A percentile compares a stretch with the other conserved stretches of the same genome.
These are phyloP conservation scores for Spea bombifrons DNA, from an alignment of 2,113 vertebrate species.

Conservation along the genomic window DNA sequence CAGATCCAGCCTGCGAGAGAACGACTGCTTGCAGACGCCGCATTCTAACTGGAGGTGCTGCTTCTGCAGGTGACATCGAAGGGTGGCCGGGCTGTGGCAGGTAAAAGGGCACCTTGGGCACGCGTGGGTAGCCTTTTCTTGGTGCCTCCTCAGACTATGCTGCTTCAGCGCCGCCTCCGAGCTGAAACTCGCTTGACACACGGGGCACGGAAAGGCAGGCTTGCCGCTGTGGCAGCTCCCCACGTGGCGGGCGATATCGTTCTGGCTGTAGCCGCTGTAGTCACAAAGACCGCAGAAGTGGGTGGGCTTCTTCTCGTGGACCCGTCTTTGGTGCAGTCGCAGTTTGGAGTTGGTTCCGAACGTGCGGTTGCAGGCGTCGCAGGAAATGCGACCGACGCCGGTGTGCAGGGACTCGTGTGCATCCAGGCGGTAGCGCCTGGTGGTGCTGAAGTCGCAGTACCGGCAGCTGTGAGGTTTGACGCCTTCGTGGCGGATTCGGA, in stretches of 20 bases:
- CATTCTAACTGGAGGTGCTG: slow-evolving; percentile 74
- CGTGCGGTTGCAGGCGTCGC: slow-evolving; percentile 75
- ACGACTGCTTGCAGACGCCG: slow-evolving; percentile 69
- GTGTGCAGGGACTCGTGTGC: slow-evolving; percentile 91
- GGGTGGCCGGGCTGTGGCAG: slow-evolving; percentile 69
- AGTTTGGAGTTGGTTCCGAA: slow-evolving; percentile 88
- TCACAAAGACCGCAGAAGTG: slow-evolving; percentile 87
- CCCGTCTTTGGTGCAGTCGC: slow-evolving; percentile 79
- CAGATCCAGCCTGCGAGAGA: slow-evolving; percentile 65
- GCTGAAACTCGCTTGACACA: slow-evolving; percentile 82
- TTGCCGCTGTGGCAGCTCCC: slow-evolving; percentile 83
- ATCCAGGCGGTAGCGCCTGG: slow-evolving; percentile 81
- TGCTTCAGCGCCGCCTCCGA: slow-evolving; percentile 85
- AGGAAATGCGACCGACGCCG: slow-evolving; percentile 80
- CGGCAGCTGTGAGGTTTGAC: slow-evolving; percentile 73
- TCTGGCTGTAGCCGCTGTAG: slow-evolving; percentile 82
- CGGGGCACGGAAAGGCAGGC: slow-evolving; percentile 68
- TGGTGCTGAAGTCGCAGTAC: slow-evolving; percentile 86
- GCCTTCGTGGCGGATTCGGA: slow-evolving; percentile 79
- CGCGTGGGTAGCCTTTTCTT: slow-evolving; percentile 60
- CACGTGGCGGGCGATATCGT: slow-evolving; percentile 82
- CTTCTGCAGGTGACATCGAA: slow-evolving; percentile 74
- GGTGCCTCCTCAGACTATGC: slow-evolving; percentile 78
- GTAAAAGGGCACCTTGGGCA: slow-evolving; percentile 73
- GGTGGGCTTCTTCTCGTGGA: slow-evolving; percentile 84